Base-by-base conservation (phyloP, 2,113 vertebrate genomes). In the Fulmarus glacialis region DNA sequence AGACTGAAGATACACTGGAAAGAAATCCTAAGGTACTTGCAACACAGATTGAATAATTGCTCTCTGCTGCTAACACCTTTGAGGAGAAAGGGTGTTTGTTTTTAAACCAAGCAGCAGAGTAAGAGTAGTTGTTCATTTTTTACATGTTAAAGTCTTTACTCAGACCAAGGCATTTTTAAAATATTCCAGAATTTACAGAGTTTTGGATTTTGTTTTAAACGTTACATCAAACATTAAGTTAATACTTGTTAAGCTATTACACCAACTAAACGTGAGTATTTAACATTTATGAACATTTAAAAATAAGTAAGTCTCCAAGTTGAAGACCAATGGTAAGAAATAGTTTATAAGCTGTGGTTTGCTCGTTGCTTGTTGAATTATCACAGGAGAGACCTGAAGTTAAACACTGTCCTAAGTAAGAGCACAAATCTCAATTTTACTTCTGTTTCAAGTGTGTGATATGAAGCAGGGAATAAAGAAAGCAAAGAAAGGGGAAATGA, bases 1-100 rank as follows among this genome's bases (percentile, higher is more conserved):
- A 98, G 53, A 98, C 96, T 3, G 98, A 99, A 92, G 98, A 98
- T 30, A 98, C 98, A 2, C 60, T 94, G 82, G 95, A 97, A 82
- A 96, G 62, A 97, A 98, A 98, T 85, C 89, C 95, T 59, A 97
- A 98, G 98, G 98, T 98, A 98, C 40, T 22, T 30, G 7, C 29
- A 78, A 58, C 22, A 63, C 29, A 30, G 23, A 62, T 26, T 89
- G 13, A 38, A 11, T 40, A n/a, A 59, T 42, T 7, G 6, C 30
- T 60, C 50, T 43, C 52, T 87, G 30, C 18, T 92, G 18, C 38
- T 38, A 47, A 58, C 18, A 38, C 17, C 6, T 81, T 30, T 53
- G 66, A 85, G 56, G 13, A 68, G 16, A 64, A 70, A 15, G 18
- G n/a, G 17, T 19, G 47, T n/a, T 20, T 27, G 30, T 22, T 96